Evolutionary conservation across 2,113 vertebrate species (phyloP), one percentile per base, ranked within the genome.

Genomic region (Serinus canaria): DNA sequence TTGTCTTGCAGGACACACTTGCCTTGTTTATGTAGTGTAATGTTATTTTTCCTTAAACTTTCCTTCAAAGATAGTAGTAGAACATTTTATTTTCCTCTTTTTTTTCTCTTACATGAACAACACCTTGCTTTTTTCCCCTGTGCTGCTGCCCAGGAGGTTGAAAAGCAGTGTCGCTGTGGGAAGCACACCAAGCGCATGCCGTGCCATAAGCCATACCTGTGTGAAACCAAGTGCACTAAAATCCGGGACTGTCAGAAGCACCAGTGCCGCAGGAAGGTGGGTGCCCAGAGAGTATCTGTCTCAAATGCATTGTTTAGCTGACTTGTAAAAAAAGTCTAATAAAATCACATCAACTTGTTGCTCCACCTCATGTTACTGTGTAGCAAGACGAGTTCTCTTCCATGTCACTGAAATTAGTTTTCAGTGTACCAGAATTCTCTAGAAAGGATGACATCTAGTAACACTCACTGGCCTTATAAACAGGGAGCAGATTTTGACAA

Each of bases 101-200:
- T 52, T 50, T 6, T 21, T 1, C 33, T 33, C 12, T 39, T 35
- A 1, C 12, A 13, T 88, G 53, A 63, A 90, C 88, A 80, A 33
- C 37, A 59, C 16, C 3, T 4, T 77, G 5, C 1, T 47, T 60
- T 53, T 52, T 60, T 53, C 6, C 21, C 22, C 56, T 80, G 15
- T 14, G 16, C 92, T 91, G 44, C 76, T 97, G 50, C 22, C 44
- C 75, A 99, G 99, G 99, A 99, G 95, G 99, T 99, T 87, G 99
- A 99, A 92, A 99, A 99, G 41, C 98, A 98, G 28, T 99, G 99
- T 95, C 98, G 99, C 30, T 99, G 99, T 98, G 99, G 99, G 1
- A 98, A 98, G 62, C 98, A 99, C 96, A 98, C 97, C 39, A 99
- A 98, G 70, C 83, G 95, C 83, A 98, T 99, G 98, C 97, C 99